phyloP scores from a whole-genome alignment of 2,888 invertebrate genomes.

The Euzophera pinguis region DNA sequence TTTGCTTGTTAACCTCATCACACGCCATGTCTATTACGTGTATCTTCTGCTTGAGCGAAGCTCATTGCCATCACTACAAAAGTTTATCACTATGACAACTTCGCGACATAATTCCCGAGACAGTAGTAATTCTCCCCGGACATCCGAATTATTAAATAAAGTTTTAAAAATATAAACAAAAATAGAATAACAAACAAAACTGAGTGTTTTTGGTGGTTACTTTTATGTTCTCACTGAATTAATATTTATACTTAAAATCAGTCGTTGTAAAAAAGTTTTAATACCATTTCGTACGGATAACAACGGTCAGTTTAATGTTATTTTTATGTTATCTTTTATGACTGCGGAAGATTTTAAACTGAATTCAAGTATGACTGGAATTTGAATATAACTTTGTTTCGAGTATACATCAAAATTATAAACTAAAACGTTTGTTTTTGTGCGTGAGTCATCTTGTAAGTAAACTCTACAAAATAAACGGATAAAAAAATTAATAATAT shows the following conservation, averaged over 20 bases:
- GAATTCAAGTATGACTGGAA: not conserved
- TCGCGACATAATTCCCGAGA: not conserved
- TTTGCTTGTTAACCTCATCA: no score
- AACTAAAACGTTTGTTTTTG: no score
- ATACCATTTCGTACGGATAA: not conserved
- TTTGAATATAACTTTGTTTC: not conserved
- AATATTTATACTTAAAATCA: not conserved
- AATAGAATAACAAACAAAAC: no score
- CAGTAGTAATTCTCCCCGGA: not conserved
- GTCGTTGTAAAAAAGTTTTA: slow-evolving; percentile 5
- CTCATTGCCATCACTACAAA: no score
- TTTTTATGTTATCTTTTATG: not conserved
- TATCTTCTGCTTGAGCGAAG: no score
- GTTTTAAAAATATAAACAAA: not conserved
- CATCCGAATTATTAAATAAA: not conserved
- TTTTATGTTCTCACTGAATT: not conserved
- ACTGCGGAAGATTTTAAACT: not conserved
- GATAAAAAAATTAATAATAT: no score
- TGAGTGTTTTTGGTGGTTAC: not conserved
- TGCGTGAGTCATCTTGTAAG: no score
- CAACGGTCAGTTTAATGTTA: not conserved
- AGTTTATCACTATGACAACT: not conserved
- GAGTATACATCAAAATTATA: not conserved
- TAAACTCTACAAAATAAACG: no score
- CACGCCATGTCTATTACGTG: no score